Percentiles rank a stretch among this genome's conserved stretches.
Conservation (phyloP, 2,888 invertebrate species). For the Platypus cylindrus region DNA sequence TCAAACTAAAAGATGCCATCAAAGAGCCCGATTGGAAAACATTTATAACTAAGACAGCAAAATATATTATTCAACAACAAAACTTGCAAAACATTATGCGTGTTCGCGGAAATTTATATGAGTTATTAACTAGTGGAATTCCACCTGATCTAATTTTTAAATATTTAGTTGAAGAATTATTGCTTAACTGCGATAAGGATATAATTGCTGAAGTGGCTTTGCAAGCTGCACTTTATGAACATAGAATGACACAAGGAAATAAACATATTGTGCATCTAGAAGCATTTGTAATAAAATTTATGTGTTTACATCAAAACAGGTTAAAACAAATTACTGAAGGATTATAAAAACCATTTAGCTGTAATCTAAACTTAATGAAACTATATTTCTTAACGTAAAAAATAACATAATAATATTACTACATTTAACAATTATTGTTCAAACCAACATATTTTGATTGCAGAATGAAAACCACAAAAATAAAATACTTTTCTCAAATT, state of each 20-base stretch:
- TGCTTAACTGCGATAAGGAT: conserved; percentile 80
- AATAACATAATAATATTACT: too few species aligned
- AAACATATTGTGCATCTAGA: conserved; percentile 95
- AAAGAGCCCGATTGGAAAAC: conserved; percentile 87
- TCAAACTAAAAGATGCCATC: conserved; percentile 62
- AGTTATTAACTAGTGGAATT: conserved; percentile 85
- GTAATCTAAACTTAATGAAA: too few species aligned
- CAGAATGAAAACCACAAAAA: too few species aligned
- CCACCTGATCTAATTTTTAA: conserved; percentile 87
- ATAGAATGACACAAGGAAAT: conserved; percentile 81
- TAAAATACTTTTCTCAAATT: too few species aligned
- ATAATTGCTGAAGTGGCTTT: conserved; percentile 77
- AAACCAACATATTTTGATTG: too few species aligned
- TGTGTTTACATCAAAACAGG: too few species aligned
- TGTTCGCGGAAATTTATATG: conserved; percentile 81
- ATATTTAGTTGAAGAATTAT: conserved; percentile 69
- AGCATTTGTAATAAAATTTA: conserved; percentile 93
- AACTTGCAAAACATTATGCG: conserved; percentile 71
- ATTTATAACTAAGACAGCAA: conserved; percentile 76
- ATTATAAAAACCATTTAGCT: too few species aligned
- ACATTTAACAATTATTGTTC: too few species aligned
- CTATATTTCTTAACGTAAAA: too few species aligned
- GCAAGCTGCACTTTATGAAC: conserved; percentile 83
- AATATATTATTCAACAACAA: conserved; percentile 49
- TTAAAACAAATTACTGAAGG: too few species aligned